These are phyloP conservation scores for Euzophera pinguis DNA, from an alignment of 2,888 invertebrate species.

Conservation along the genomic window DNA sequence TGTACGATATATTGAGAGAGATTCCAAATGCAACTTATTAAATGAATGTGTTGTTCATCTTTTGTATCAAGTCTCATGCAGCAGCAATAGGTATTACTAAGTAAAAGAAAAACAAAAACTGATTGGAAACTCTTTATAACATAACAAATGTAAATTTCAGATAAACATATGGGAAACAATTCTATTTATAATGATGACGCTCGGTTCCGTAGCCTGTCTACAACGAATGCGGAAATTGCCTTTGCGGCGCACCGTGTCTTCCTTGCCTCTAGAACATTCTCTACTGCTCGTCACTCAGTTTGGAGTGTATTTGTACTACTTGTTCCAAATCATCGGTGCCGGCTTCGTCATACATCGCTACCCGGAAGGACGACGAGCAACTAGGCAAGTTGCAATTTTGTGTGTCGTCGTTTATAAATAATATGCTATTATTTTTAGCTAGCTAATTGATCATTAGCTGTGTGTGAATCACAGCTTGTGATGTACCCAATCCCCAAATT, in stretches of 20 bases:
- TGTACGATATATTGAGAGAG: too few species aligned
- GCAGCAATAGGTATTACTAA: too few species aligned
- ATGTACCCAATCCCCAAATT: too few species aligned
- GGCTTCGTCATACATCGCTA: slow-evolving; percentile 74
- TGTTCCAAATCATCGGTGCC: slow-evolving; percentile 88
- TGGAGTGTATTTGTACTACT: slow-evolving; percentile 88
- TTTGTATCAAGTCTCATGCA: too few species aligned
- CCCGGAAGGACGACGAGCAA: slow-evolving; percentile 55
- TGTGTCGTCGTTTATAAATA: too few species aligned
- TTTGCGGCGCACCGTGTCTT: slow-evolving; percentile 47
- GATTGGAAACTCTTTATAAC: too few species aligned
- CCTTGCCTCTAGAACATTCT: slow-evolving; percentile 83
- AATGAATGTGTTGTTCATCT: too few species aligned
- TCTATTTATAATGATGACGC: slow-evolving; percentile 62
- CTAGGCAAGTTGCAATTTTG: slow-evolving; percentile 42
- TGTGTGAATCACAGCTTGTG: too few species aligned
- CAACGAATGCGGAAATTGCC: slow-evolving; percentile 62
- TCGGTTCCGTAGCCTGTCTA: slow-evolving; percentile 63
- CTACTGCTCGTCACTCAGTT: slow-evolving; percentile 88
- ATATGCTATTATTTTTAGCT: too few species aligned
- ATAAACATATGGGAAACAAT: slow-evolving; percentile 80
- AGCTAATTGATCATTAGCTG: too few species aligned
- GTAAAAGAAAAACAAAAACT: too few species aligned
- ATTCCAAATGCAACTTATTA: too few species aligned
- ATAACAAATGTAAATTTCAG: slow-evolving; percentile 41